Evolutionary conservation across 2,113 vertebrate genomes (phyloP).

Genomic region (Ictalurus punctatus): DNA sequence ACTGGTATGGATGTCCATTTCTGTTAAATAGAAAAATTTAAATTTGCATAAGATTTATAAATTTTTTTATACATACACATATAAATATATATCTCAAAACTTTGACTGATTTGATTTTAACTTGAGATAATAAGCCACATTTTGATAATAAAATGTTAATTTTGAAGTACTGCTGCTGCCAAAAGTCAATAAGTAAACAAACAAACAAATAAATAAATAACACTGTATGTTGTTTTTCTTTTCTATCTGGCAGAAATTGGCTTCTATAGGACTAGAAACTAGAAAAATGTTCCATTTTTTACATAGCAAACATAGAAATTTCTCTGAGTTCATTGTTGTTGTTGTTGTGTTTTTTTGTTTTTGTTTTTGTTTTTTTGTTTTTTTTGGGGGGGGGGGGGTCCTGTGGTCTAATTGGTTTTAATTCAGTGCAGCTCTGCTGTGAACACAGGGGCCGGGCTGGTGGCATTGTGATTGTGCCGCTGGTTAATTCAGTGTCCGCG

Average conservation of each 20-base stretch:
- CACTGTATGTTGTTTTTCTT: background rate
- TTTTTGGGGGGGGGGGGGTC: too few species aligned
- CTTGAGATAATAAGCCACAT: background rate
- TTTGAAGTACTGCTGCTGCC: background rate
- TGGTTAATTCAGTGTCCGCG: conserved; percentile 45
- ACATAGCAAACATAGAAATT: background rate
- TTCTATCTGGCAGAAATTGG: background rate
- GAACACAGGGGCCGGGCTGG: conserved; percentile 45
- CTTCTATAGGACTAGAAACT: background rate
- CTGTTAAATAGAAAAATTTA: background rate
- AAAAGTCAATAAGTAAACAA: too few species aligned
- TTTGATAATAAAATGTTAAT: background rate
- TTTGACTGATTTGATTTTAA: background rate
- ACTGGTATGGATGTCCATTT: background rate
- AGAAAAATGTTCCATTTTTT: background rate
- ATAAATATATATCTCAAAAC: too few species aligned
- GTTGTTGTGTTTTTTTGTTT: too few species aligned
- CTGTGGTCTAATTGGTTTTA: conserved; percentile 42
- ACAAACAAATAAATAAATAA: too few species aligned
- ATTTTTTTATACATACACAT: too few species aligned
- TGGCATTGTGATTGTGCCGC: conserved; percentile 33
- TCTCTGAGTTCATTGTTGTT: background rate
- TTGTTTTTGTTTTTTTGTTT: too few species aligned
- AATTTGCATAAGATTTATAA: too few species aligned
- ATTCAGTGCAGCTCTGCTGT: conserved; percentile 32